Conservation (phyloP, 1,140 invertebrate species). For the Diprion similis region DNA sequence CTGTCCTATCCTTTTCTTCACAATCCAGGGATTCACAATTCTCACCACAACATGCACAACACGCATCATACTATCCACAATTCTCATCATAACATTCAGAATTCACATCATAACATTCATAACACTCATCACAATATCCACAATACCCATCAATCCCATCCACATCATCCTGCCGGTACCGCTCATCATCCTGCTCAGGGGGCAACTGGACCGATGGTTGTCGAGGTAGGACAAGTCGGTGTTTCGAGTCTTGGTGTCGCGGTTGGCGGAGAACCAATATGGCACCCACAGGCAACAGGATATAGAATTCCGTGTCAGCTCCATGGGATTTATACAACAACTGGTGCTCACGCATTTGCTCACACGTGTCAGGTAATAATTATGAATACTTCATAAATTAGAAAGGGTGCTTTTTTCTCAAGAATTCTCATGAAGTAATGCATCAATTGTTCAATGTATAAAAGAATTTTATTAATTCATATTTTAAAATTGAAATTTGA, state of each 20-base stretch:
- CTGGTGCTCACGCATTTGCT: constrained; percentile 52
- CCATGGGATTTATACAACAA: constrained; percentile 51
- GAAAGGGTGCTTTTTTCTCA: too few relatives aligned
- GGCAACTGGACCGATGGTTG: constrained; percentile 51
- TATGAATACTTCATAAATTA: too few relatives aligned
- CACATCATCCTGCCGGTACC: constrained; percentile 34
- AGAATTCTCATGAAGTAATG: too few relatives aligned
- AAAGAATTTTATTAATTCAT: too few relatives aligned
- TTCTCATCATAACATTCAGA: constrained; percentile 42
- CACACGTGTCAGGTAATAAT: constrained; percentile 53
- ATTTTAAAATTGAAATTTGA: too few relatives aligned
- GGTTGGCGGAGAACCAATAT: constrained; percentile 49
- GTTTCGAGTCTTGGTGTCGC: constrained; percentile 53
- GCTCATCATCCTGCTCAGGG: constrained; percentile 53
- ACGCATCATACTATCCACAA: constrained; percentile 42
- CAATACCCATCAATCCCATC: constrained; percentile 32
- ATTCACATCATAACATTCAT: constrained; percentile 46
- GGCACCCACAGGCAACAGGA: constrained; percentile 54
- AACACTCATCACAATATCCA: constrained; percentile 38
- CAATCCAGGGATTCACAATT: constrained; percentile 44
- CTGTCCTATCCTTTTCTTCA: constrained; percentile 44
- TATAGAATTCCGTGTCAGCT: constrained; percentile 56
- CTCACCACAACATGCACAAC: constrained; percentile 44
- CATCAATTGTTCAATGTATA: too few relatives aligned
- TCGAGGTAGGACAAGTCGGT: constrained; percentile 55